phyloP scores from a whole-genome alignment of 1,140 invertebrate species.

The Coboldia fuscipes region DNA sequence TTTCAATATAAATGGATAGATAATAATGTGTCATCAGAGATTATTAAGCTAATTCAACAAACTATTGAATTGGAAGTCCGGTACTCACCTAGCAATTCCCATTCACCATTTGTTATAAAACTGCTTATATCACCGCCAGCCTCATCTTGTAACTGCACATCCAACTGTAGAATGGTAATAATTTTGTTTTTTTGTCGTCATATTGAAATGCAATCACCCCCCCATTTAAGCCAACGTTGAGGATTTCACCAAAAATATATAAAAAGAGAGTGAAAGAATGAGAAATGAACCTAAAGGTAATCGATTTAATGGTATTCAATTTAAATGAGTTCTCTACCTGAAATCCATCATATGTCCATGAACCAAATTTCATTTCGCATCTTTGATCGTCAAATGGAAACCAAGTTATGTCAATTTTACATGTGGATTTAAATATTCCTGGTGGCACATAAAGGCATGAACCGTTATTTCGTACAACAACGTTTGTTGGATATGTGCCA shows the following conservation, averaged over 20 bases:
- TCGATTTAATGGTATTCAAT: no score
- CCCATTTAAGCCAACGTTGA: no score
- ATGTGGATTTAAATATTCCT: conserved; percentile 69
- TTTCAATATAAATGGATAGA: no score
- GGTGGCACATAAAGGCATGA: conserved; percentile 92
- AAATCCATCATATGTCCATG: conserved; percentile 91
- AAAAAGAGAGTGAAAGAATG: no score
- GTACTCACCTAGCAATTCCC: conserved; percentile 87
- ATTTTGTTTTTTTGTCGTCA: not conserved
- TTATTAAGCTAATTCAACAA: no score
- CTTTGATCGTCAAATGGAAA: conserved; percentile 87
- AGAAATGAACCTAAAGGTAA: no score
- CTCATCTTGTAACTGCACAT: conserved; percentile 76
- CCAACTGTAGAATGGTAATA: conserved; percentile 40
- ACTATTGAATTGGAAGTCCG: conserved; percentile 1
- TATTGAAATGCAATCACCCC: no score
- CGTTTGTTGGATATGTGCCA: conserved; percentile 91
- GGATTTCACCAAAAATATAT: no score
- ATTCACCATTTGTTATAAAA: conserved; percentile 96
- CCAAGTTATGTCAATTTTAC: conserved; percentile 81
- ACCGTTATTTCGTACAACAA: conserved; percentile 86
- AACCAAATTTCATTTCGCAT: conserved; percentile 86
- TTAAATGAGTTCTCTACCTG: no score
- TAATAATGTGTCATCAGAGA: no score
- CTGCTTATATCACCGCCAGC: conserved; percentile 78